Evolutionary conservation across 2,797 vertebrate species (phyloP).

Genomic region (Discoglossus pictus): DNA sequence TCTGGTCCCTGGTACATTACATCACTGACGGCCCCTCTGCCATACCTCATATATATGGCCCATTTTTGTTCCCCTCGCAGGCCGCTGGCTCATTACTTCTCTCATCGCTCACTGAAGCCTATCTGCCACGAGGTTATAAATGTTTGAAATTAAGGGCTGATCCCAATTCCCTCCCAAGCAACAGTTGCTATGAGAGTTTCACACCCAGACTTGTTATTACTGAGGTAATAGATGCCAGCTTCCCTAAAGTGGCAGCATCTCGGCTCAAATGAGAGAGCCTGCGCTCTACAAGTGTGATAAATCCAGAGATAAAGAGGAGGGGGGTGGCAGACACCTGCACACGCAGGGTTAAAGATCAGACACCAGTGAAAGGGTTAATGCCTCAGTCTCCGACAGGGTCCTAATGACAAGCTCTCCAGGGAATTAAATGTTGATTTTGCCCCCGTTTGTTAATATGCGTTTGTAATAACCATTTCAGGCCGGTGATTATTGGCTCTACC

Average conservation of each 20-base stretch:
- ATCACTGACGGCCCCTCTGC: not conserved
- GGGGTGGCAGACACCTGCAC: too few relatives aligned
- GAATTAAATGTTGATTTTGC: constrained; percentile 21
- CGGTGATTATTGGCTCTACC: too few relatives aligned
- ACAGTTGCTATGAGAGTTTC: constrained; percentile 67
- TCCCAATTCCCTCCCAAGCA: constrained; percentile 71
- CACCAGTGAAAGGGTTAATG: not conserved
- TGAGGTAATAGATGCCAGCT: constrained; percentile 41
- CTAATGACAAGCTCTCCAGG: not conserved
- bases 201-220: constrained; percentile 61
- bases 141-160: constrained; percentile 65
- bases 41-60: not conserved
- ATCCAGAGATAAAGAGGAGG: too few relatives aligned
- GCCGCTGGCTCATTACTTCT: constrained; percentile 12
- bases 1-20: not conserved
- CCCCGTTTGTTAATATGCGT: too few relatives aligned
- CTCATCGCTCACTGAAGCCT: constrained; percentile 38
- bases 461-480: constrained; percentile 2
- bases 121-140: constrained; percentile 60
- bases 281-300: too few relatives aligned
- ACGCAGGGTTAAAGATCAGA: not conserved
- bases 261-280: constrained; percentile 12
- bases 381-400: constrained; percentile 8
- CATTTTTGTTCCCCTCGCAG: constrained; percentile 25
- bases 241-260: constrained; percentile 32